These are phyloP conservation scores for Crotalus tigris DNA, from an alignment of 2,113 vertebrate species.

Conservation along the genomic window DNA sequence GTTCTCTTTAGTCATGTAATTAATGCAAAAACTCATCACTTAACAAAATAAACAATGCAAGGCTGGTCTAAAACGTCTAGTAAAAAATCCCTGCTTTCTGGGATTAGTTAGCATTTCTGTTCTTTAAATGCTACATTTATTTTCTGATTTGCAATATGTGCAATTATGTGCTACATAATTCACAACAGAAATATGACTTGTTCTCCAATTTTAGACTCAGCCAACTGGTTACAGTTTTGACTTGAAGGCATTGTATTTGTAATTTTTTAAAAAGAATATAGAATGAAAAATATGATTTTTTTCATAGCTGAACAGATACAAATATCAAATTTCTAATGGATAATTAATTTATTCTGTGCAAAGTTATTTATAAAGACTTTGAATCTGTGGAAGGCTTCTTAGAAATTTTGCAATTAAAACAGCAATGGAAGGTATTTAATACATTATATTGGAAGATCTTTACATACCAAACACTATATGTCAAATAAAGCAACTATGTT, in stretches of 20 bases:
- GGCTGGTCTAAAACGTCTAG: neutral
- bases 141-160: neutral
- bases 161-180: neutral
- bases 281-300: neutral
- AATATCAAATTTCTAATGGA: neutral
- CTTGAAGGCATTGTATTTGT: neutral
- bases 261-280: neutral
- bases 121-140: neutral
- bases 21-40: neutral
- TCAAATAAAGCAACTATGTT: neutral
- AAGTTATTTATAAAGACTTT: neutral
- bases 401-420: neutral
- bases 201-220: neutral
- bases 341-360: neutral
- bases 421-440: neutral
- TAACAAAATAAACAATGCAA: neutral
- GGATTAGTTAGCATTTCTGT: neutral
- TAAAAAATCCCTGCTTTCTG: neutral
- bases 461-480: neutral
- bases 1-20: constrained; percentile 17
- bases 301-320: neutral
- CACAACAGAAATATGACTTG: neutral
- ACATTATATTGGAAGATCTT: neutral
- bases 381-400: neutral
- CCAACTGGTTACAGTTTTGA: neutral